These are phyloP conservation scores for Peromyscus polionotus DNA, from an alignment of 2,113 vertebrate genomes.

Conservation along the genomic window DNA sequence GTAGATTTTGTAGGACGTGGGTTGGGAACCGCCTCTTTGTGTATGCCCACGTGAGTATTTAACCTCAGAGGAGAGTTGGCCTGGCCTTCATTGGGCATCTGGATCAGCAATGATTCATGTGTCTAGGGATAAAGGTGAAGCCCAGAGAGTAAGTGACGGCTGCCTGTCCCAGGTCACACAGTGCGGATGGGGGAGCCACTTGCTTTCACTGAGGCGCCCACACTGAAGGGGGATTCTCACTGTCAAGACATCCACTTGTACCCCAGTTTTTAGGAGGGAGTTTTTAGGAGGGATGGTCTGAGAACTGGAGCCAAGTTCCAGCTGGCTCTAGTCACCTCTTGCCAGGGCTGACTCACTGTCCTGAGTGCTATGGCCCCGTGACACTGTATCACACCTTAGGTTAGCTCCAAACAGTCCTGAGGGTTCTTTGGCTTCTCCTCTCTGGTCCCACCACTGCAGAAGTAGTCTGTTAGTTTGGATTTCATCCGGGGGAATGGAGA, in stretches of 20 bases:
- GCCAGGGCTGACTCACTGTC: background rate
- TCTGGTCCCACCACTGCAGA: background rate
- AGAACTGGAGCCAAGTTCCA: background rate
- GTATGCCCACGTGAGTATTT: too few relatives aligned
- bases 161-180: background rate
- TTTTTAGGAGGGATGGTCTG: background rate
- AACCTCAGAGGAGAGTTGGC: background rate
- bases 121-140: background rate
- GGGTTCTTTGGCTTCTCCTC: background rate
- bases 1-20: background rate
- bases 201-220: background rate
- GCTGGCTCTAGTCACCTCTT: background rate
- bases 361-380: fast-evolving
- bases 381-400: background rate
- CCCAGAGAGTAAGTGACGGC: slow-evolving; percentile 9
- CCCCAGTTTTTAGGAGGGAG: background rate
- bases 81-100: background rate
- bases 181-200: background rate
- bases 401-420: background rate
- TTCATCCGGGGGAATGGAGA: background rate
- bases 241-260: background rate
- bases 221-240: background rate
- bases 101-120: background rate
- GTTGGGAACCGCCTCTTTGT: background rate
- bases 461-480: background rate